Evolutionary conservation across 2,797 vertebrate species (phyloP).

Genomic region (Smutsia gigantea): DNA sequence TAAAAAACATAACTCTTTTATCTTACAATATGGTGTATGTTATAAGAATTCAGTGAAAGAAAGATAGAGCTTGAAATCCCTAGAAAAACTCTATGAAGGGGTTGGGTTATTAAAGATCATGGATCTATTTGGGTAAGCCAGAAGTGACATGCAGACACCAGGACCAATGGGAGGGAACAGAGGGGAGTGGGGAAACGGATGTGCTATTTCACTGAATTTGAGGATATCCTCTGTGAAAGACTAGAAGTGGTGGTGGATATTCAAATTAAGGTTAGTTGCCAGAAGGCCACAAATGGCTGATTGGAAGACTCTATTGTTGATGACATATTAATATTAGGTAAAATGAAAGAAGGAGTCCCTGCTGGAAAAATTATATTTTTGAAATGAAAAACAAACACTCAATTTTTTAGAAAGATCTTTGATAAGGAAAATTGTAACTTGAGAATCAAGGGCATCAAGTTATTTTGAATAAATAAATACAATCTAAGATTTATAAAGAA

Average conservation of each 20-base stretch:
- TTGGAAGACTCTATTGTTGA: neutral
- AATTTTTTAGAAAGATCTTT: neutral
- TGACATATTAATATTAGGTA: neutral
- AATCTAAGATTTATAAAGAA: neutral
- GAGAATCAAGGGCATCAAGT: neutral
- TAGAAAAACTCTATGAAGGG: neutral
- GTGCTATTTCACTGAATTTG: neutral
- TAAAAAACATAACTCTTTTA: neutral
- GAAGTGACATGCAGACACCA: neutral
- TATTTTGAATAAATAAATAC: constrained; percentile 42
- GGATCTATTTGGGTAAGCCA: neutral
- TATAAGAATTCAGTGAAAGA: neutral
- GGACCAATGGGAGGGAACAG: neutral
- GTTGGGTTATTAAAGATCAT: neutral
- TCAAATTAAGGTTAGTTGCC: neutral
- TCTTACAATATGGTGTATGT: neutral
- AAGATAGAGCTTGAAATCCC: neutral
- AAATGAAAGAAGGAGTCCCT: neutral
- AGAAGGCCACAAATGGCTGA: neutral
- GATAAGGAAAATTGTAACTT: neutral
- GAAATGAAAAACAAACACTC: neutral
- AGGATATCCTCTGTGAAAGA: neutral
- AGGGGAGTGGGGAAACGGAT: neutral
- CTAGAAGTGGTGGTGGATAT: neutral
- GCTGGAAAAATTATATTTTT: neutral